A percentile compares a stretch with the other conserved stretches of the same genome.
phyloP scores from a whole-genome alignment of 2,888 invertebrate species.

The Hemithea aestivaria region DNA sequence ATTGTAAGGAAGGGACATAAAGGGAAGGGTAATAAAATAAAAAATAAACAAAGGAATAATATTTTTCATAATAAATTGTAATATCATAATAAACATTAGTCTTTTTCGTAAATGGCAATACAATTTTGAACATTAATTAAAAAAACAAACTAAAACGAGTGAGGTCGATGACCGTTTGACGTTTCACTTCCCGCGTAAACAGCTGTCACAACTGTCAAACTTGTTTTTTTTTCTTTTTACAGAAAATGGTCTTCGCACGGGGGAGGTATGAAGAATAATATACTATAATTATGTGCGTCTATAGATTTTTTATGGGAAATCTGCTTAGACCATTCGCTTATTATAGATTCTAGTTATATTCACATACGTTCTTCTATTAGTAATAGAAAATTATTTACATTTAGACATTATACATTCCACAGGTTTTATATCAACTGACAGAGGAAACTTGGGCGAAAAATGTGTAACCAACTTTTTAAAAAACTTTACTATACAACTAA shows the following conservation, averaged over 20 bases:
- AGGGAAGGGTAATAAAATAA: constrained; percentile 24
- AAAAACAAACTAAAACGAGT: constrained; percentile 37
- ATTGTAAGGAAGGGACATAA: constrained; percentile 25
- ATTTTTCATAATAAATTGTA: constrained; percentile 51
- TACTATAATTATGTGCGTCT: too few species aligned
- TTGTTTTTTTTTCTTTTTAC: constrained; percentile 5
- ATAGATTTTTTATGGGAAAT: too few species aligned
- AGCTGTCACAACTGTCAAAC: constrained; percentile 21
- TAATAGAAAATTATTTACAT: too few species aligned
- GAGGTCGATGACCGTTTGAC: constrained; percentile 27
- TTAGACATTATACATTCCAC: too few species aligned
- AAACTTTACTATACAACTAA: too few species aligned
- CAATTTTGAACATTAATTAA: constrained; percentile 73
- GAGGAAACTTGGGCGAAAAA: too few species aligned
- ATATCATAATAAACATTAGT: constrained; percentile 60
- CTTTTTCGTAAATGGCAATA: constrained; percentile 74
- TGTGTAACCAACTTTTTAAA: too few species aligned
- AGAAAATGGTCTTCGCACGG: constrained; percentile 6
- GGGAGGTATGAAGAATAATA: too few species aligned
- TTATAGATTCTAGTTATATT: too few species aligned
- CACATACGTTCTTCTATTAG: too few species aligned
- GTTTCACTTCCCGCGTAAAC: constrained; percentile 19
- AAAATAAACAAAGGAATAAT: constrained; percentile 36
- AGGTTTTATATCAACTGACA: too few species aligned
- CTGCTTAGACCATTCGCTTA: too few species aligned